phyloP scores from a whole-genome alignment of 2,888 invertebrate species.

The Buathra laborator region DNA sequence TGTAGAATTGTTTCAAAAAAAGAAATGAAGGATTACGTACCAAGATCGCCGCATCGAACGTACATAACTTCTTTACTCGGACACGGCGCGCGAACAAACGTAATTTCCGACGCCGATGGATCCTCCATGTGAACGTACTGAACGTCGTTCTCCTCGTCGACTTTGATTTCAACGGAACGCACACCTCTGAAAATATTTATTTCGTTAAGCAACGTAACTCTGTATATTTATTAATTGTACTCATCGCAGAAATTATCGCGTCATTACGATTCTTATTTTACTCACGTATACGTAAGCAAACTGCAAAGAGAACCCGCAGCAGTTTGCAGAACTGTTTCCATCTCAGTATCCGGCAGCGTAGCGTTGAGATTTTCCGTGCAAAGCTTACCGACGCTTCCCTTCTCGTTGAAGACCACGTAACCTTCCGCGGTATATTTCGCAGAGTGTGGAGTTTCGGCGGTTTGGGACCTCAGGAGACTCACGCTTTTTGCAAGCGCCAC shows the following conservation, averaged over 20 bases:
- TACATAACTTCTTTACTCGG: conserved; percentile 92
- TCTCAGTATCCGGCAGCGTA: conserved; percentile 85
- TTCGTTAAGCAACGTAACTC: neutral
- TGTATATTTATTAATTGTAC: neutral
- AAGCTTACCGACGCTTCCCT: conserved; percentile 92
- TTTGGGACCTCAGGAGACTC: conserved; percentile 88
- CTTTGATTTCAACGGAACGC: conserved; percentile 89
- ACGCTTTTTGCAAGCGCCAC: conserved; percentile 92
- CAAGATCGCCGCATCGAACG: conserved; percentile 92
- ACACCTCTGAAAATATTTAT: conserved; percentile 87
- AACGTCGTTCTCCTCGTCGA: conserved; percentile 87
- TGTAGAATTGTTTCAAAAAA: neutral
- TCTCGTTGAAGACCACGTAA: conserved; percentile 94
- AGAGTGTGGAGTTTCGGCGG: conserved; percentile 90
- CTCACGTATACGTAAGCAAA: conserved; percentile 92
- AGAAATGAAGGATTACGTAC: conserved; percentile 85
- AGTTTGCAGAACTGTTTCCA: conserved; percentile 88
- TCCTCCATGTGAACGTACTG: conserved; percentile 94
- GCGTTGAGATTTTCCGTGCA: conserved; percentile 92
- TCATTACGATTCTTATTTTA: conserved; percentile 54
- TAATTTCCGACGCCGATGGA: conserved; percentile 92
- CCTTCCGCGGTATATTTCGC: conserved; percentile 91
- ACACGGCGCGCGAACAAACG: conserved; percentile 92
- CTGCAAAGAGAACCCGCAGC: conserved; percentile 93
- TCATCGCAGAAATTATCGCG: neutral